These are phyloP conservation scores for Morinoia aosen DNA, from an alignment of 2,888 invertebrate genomes.

Conservation along the genomic window DNA sequence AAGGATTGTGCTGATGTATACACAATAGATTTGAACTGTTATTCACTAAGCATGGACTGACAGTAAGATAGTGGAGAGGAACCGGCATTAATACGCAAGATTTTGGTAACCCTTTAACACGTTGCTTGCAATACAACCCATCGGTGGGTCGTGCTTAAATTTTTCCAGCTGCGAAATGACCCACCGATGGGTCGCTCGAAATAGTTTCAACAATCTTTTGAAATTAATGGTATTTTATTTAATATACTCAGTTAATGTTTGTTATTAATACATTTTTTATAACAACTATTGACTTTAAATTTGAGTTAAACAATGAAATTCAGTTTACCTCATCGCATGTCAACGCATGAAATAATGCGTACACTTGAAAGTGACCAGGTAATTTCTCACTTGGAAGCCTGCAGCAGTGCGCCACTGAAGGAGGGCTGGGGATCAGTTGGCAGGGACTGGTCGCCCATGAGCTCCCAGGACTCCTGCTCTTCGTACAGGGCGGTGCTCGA, in stretches of 20 bases:
- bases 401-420: background rate
- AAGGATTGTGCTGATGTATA: background rate
- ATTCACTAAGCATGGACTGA: background rate
- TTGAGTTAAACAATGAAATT: too few relatives aligned
- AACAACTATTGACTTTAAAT: too few relatives aligned
- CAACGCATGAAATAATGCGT: too few relatives aligned
- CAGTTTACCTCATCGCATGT: too few relatives aligned
- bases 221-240: too few relatives aligned
- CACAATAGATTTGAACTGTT: background rate
- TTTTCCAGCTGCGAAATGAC: too few relatives aligned
- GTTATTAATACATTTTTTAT: too few relatives aligned
- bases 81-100: background rate
- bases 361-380: background rate
- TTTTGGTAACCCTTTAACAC: background rate
- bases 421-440: background rate
- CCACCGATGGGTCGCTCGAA: too few relatives aligned
- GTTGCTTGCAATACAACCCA: background rate
- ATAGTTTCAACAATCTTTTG: too few relatives aligned
- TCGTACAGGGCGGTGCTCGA: constrained; percentile 29
- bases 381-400: background rate
- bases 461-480: constrained; percentile 43
- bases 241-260: too few relatives aligned
- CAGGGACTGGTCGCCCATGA: constrained; percentile 25
- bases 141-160: too few relatives aligned
- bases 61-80: background rate